Evolutionary conservation across 2,888 invertebrate species (phyloP).

Genomic region (Caradrina clavipalpis): DNA sequence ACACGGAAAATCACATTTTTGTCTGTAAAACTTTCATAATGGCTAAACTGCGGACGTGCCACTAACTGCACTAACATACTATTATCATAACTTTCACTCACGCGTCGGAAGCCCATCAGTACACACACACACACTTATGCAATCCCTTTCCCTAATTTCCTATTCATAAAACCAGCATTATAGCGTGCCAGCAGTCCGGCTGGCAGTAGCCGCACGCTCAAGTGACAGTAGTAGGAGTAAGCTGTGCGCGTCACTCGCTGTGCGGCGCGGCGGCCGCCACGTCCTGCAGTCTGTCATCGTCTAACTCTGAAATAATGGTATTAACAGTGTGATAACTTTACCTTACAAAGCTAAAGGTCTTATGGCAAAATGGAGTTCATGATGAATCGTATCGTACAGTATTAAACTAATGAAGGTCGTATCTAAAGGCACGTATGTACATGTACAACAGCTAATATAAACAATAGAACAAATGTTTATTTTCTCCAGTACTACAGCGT

Average conservation of each 20-base stretch:
- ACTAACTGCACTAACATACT: neutral
- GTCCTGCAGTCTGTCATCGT: constrained; percentile 40
- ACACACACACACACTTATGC: neutral
- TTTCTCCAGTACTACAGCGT: too few relatives aligned
- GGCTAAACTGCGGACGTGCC: neutral
- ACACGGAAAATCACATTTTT: neutral
- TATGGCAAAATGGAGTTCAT: too few relatives aligned
- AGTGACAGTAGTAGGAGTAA: constrained; percentile 1
- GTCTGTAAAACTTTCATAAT: neutral
- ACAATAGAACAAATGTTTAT: too few relatives aligned
- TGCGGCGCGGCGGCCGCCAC: constrained; percentile 7
- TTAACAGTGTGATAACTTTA: too few relatives aligned
- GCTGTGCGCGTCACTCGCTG: constrained; percentile 23
- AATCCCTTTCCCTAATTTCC: neutral
- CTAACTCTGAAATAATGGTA: constrained; percentile 29
- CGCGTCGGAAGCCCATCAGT: constrained; percentile 7
- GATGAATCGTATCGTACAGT: too few relatives aligned
- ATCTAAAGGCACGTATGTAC: too few relatives aligned
- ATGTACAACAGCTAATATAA: too few relatives aligned
- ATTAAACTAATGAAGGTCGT: too few relatives aligned
- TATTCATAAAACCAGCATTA: constrained; percentile 1
- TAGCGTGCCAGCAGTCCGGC: constrained; percentile 7
- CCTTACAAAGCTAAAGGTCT: too few relatives aligned
- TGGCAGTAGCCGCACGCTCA: neutral
- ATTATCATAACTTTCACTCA: neutral